Conservation (phyloP, 2,797 vertebrate genomes). For the Lycodopsis pacificus region DNA sequence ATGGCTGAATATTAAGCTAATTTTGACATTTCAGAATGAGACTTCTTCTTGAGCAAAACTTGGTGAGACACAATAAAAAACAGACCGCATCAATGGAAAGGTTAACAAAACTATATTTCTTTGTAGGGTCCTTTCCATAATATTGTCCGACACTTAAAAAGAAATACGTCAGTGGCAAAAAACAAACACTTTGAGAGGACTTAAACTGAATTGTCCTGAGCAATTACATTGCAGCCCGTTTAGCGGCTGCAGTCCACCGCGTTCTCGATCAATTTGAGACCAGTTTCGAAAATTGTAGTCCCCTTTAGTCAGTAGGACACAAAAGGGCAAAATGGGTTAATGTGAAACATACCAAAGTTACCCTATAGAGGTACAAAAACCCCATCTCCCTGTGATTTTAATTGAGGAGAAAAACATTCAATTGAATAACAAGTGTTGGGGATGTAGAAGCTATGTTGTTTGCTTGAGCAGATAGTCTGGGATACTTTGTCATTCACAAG, state of each 20-base stretch:
- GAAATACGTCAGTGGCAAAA: too few relatives aligned
- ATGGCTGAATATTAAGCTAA: too few relatives aligned
- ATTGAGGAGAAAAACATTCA: slow-evolving; percentile 10
- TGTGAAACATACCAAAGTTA: background rate
- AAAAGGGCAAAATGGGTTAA: background rate
- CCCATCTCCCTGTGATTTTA: background rate
- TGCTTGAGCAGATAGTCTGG: slow-evolving; percentile 47
- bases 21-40: background rate
- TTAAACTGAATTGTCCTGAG: too few relatives aligned
- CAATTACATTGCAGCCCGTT: background rate
- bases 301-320: too few relatives aligned
- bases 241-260: too few relatives aligned
- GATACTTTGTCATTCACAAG: slow-evolving; percentile 39
- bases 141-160: too few relatives aligned
- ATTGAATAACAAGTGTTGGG: slow-evolving; percentile 18
- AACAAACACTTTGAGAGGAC: too few relatives aligned
- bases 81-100: background rate
- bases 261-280: background rate
- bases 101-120: background rate
- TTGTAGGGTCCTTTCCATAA: too few relatives aligned
- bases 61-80: background rate
- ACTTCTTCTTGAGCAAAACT: too few relatives aligned
- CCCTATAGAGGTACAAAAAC: slow-evolving; percentile 1
- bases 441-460: slow-evolving; percentile 31
- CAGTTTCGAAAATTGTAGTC: background rate